phyloP scores from a whole-genome alignment of 2,113 vertebrate genomes.

The Gobio gobio region DNA sequence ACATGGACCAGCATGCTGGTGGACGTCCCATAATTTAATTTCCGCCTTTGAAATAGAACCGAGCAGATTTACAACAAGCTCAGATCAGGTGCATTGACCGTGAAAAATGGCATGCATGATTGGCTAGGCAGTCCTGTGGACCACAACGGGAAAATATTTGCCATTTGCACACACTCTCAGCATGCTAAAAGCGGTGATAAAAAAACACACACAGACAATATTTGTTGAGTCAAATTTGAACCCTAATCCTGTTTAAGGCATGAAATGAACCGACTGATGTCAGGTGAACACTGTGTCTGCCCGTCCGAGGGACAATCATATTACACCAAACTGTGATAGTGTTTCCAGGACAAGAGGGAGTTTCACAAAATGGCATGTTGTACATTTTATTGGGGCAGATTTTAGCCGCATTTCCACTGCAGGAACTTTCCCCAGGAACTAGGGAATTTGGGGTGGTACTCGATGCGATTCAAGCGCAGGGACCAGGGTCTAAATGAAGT shows the following conservation, averaged over 20 bases:
- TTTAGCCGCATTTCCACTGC: no score
- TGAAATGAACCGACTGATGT: background rate
- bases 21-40: background rate
- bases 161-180: background rate
- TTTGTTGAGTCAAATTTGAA: background rate
- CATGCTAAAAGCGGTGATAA: constrained; percentile 7
- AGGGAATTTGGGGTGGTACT: no score
- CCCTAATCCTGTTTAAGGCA: background rate
- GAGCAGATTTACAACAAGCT: constrained; percentile 15
- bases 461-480: no score
- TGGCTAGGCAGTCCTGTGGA: constrained; percentile 9
- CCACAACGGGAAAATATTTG: background rate
- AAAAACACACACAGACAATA: no score
- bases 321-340: background rate
- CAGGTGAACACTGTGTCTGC: background rate
- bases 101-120: background rate
- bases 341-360: background rate
- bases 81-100: background rate
- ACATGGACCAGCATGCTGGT: background rate
- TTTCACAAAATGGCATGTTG: no score
- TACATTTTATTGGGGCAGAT: no score
- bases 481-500: no score
- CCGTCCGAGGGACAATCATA: background rate
- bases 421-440: no score
- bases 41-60: background rate